Base-by-base conservation (phyloP, 2,113 vertebrate species). In the Pelmatolapia mariae region DNA sequence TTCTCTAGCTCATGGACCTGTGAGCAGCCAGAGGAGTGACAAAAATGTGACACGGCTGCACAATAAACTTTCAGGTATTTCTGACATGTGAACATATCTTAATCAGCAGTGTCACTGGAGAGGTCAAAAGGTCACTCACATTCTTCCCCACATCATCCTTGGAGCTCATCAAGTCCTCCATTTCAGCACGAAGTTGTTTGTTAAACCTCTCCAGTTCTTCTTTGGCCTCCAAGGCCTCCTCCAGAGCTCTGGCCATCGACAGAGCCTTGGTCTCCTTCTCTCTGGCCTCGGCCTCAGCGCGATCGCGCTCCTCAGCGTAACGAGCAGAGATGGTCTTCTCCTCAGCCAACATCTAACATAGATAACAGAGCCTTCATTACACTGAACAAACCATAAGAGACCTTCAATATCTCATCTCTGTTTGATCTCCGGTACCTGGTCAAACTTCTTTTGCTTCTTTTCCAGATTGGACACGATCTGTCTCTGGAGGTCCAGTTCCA, bases 371-470 rank as follows among this genome's bases (percentile, higher is more conserved):
- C 26, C 29, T 40, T 86, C 6, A 81, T 40, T 13, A n/a, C 3
- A 24, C n/a, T 19, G 18, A 68, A 61, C 10, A 38, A 3, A 45
- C 15, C 3, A 1, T 13, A 68, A 15, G 11, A 24, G 31, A 73
- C 16, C 33, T 53, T 4, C 4, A 31, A 15, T 29, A 13, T 10
- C 7, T n/a, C 26, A 22, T 18, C 12, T 6, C 9, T 12, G 29
- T 3, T 5, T 4, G 38, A 43, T 10, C 18, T 15, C 22, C 5
- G 29, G 5, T 94, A 99, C 98, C 97, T 99, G 99, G 89, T 99
- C 99, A 61, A 99, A 99, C 92, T 99, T 99, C 95, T 99, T 99
- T 96, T 99, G 99, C 89, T 99, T 99, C 90, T 99, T 99, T 94
- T 99, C 99, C 91, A 99, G 84, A 96, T 97, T 99, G 59, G 98